Conservation (phyloP, 2,888 invertebrate species). For the Brachyopa scutellaris region DNA sequence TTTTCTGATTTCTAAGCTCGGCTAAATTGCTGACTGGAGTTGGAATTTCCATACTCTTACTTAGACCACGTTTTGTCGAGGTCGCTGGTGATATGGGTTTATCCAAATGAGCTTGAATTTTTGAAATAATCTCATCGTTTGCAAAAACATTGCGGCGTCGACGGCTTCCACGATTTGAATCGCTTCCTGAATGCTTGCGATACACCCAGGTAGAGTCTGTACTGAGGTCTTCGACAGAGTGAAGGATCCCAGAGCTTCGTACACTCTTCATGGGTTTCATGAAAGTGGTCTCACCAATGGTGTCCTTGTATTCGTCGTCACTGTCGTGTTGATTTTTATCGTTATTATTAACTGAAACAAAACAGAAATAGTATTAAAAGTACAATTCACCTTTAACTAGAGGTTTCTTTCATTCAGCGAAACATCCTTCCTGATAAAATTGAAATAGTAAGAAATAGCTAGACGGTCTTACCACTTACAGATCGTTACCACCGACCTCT, state of each 20-base stretch:
- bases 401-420: too few species aligned
- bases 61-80: conserved; percentile 80
- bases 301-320: conserved; percentile 84
- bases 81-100: conserved; percentile 79
- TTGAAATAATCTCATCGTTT: conserved; percentile 81
- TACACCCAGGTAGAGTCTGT: conserved; percentile 90
- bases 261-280: conserved; percentile 85
- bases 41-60: conserved; percentile 82
- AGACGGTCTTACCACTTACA: too few species aligned
- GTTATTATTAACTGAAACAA: conserved; percentile 72
- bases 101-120: conserved; percentile 80
- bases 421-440: too few species aligned
- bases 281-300: conserved; percentile 83
- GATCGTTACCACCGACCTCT: too few species aligned
- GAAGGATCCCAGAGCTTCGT: conserved; percentile 87
- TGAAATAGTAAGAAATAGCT: too few species aligned
- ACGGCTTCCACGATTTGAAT: conserved; percentile 81
- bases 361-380: too few species aligned
- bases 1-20: conserved; percentile 75
- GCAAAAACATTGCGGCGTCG: conserved; percentile 80
- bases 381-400: too few species aligned
- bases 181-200: conserved; percentile 82
- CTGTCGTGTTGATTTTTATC: conserved; percentile 77
- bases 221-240: conserved; percentile 89
- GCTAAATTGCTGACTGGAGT: conserved; percentile 81